Evolutionary conservation across 2,797 vertebrate species (phyloP).

Genomic region (Antennarius maculatus): DNA sequence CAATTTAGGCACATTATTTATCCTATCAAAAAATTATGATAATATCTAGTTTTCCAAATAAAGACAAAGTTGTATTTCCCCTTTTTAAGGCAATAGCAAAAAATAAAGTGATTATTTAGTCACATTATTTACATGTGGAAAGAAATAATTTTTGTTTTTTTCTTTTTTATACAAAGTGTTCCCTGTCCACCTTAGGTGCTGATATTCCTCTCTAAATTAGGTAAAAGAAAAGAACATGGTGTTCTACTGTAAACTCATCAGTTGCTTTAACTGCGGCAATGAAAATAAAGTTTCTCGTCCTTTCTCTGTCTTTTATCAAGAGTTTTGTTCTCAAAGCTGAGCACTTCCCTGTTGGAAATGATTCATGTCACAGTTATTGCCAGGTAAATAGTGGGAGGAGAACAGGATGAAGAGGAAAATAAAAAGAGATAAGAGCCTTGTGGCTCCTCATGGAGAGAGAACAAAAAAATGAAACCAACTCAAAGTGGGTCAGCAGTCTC

Average conservation of each 20-base stretch:
- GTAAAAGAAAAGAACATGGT: neutral
- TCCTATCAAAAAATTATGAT: neutral
- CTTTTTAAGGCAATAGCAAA: too few relatives aligned
- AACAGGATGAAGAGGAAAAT: slow-evolving; percentile 21
- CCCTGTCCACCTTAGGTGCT: neutral
- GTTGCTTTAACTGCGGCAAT: slow-evolving; percentile 17
- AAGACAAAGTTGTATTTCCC: too few relatives aligned
- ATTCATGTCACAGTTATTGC: slow-evolving; percentile 70
- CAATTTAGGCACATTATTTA: neutral
- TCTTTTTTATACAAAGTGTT: neutral
- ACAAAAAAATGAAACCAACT: slow-evolving; percentile 59
- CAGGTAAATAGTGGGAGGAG: slow-evolving; percentile 66
- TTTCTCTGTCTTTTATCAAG: slow-evolving; percentile 13
- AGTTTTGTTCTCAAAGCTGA: slow-evolving; percentile 47
- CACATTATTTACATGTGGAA: neutral
- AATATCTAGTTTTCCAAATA: neutral
- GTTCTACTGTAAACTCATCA: slow-evolving; percentile 22
- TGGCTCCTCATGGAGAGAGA: slow-evolving; percentile 52
- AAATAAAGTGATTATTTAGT: neutral
- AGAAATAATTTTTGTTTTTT: neutral
- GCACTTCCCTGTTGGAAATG: slow-evolving; percentile 64
- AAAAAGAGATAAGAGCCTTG: slow-evolving; percentile 31
- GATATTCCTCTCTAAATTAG: slow-evolving; percentile 4
- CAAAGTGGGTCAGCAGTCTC: slow-evolving; percentile 71
- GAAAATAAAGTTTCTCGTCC: slow-evolving; percentile 35